These are phyloP conservation scores for Xenopus tropicalis DNA, from an alignment of 2,113 vertebrate species.

Conservation along the genomic window DNA sequence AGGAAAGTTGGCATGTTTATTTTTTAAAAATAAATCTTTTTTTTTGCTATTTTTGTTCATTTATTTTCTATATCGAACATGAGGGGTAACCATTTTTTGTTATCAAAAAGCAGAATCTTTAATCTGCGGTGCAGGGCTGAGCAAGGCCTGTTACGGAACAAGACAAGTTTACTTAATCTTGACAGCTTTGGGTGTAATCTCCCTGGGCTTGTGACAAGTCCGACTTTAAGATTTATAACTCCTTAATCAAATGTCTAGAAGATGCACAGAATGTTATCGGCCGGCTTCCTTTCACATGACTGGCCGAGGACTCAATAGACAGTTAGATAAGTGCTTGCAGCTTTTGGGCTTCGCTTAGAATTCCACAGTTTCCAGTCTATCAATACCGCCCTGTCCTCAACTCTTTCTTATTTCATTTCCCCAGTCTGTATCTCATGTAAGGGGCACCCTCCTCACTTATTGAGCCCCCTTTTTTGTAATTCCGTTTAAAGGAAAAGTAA, in stretches of 20 bases:
- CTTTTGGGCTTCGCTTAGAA: constrained; percentile 56
- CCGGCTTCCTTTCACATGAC: constrained; percentile 80
- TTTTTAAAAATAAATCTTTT: no score
- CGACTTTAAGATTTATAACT: constrained; percentile 84
- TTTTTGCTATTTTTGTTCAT: constrained; percentile 50
- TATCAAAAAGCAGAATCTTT: constrained; percentile 69
- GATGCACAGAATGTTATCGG: constrained; percentile 78
- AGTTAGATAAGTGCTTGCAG: constrained; percentile 70
- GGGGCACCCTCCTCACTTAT: no score
- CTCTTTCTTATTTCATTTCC: constrained; percentile 1
- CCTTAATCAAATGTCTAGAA: constrained; percentile 83
- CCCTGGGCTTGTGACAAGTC: constrained; percentile 77
- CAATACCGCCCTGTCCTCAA: constrained; percentile 54
- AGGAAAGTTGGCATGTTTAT: neutral
- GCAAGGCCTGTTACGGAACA: constrained; percentile 77
- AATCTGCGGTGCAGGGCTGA: constrained; percentile 76
- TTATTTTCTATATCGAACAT: constrained; percentile 55
- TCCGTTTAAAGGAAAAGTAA: no score
- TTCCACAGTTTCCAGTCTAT: constrained; percentile 55
- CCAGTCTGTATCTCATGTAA: no score
- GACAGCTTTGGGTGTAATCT: constrained; percentile 82
- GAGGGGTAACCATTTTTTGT: constrained; percentile 68
- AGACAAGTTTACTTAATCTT: constrained; percentile 85
- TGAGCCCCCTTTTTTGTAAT: no score
- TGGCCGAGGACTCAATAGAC: constrained; percentile 76